Evolutionary conservation across 2,888 invertebrate genomes (phyloP).

Genomic region (Cremastinae sp.): DNA sequence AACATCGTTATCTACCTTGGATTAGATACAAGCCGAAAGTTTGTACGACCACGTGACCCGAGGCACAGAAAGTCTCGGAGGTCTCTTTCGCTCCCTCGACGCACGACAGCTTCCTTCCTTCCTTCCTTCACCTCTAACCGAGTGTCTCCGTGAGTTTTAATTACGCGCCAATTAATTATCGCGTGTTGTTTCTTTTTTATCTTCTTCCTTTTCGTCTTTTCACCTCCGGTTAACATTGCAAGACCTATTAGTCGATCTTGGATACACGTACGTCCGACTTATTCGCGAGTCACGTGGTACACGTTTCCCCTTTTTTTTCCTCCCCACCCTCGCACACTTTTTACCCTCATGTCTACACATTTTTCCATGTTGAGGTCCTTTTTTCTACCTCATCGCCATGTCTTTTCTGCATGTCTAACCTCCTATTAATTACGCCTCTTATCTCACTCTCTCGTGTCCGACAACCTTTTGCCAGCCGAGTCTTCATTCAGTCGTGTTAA

Average conservation of each 20-base stretch:
- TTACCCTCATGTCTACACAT: constrained; percentile 54
- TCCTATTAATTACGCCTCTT: constrained; percentile 12
- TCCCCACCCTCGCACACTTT: not conserved
- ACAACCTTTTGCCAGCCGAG: constrained; percentile 2
- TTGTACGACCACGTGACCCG: constrained; percentile 52
- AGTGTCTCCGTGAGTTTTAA: constrained; percentile 73
- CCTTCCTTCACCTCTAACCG: constrained; percentile 42
- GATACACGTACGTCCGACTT: constrained; percentile 1
- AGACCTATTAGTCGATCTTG: constrained; percentile 51
- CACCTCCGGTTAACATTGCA: constrained; percentile 46
- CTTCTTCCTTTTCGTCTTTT: constrained; percentile 30
- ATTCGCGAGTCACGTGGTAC: not conserved
- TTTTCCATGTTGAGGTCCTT: constrained; percentile 10
- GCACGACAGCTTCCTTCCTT: constrained; percentile 11
- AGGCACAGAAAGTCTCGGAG: constrained; percentile 22
- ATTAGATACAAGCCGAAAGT: constrained; percentile 17
- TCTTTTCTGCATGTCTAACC: constrained; percentile 6
- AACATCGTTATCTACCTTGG: not conserved
- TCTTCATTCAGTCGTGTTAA: constrained; percentile 12
- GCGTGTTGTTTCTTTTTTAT: not conserved
- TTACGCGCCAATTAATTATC: constrained; percentile 77
- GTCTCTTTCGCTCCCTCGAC: not conserved
- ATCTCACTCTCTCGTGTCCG: constrained; percentile 9
- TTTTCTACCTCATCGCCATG: constrained; percentile 47
- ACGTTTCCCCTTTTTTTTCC: not conserved